Base-by-base conservation (phyloP, 2,888 invertebrate species). In the Mylabris sibirica region DNA sequence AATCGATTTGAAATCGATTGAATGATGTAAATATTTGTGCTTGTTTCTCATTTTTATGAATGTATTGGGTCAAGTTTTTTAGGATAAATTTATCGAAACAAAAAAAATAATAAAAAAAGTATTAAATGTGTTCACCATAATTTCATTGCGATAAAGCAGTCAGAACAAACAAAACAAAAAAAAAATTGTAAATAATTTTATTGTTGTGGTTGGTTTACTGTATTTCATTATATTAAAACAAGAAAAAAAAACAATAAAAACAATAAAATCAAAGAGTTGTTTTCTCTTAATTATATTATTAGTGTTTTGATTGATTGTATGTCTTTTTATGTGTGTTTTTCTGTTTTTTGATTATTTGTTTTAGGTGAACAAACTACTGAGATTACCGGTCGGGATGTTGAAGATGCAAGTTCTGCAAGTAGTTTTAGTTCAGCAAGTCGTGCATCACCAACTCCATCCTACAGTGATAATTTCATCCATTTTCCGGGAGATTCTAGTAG, bases 361-460 rank as follows among this genome's bases (percentile, higher is more conserved):
- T 88, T 88, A 75, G 88, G 88, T 59, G 87, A 89, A 79, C 89
- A 88, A 65, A 90, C 91, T 35, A 89, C 89, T 76, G 92, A 89
- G 69, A 87, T 88, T 69, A 78, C 79, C 67, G 81, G 76, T 68
- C 79, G 80, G 24, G 91, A 92, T 77, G 89, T 89, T 62, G 94
- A 94, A 82, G 94, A 94, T 81, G 85, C 94, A 63, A 94, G 94
- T 82, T 92, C 94, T 41, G 79, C 82, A 34, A 94, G 94, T 84
- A 94, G 94, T 83, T 92, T 94, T 79, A 94, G 94, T 81, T 93
- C 94, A 0, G 90, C 92, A 12, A 93, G 93, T 78, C 89, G 93
- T 65, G 92, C 93, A 14, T 94, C 93, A 20, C 93, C 94, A 30
- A 92, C 93, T 3, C 90, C 93, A 30, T 93, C 92, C 76, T 91